Conservation (phyloP, 2,797 vertebrate species). For the Muraenolepis orangiensis region DNA sequence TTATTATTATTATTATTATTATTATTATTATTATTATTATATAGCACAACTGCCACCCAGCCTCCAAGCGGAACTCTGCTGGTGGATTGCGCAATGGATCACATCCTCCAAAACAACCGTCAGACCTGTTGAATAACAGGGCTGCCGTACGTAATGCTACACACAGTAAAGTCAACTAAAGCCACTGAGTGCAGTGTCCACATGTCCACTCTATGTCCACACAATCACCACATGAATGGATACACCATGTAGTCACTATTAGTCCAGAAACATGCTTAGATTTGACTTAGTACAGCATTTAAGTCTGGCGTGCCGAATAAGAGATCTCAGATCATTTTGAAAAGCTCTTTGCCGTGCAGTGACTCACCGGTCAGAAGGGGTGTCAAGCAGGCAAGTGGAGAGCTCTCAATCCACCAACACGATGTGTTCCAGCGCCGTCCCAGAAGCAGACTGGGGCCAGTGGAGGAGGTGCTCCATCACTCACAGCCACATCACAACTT, state of each 20-base stretch:
- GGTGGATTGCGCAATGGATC: slow-evolving; percentile 58
- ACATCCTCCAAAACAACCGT: slow-evolving; percentile 55
- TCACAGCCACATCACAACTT: slow-evolving; percentile 52
- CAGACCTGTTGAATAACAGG: slow-evolving; percentile 60
- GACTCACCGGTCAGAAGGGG: slow-evolving; percentile 55
- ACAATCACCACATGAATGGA: not conserved
- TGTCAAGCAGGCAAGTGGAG: slow-evolving; percentile 35
- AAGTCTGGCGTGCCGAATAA: too few relatives aligned
- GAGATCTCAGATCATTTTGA: too few relatives aligned
- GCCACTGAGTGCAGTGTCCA: too few relatives aligned
- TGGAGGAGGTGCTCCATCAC: slow-evolving; percentile 25
- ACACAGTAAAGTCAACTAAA: not conserved
- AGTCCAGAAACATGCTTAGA: too few relatives aligned
- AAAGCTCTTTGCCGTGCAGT: not conserved
- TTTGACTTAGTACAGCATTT: too few relatives aligned
- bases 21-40: too few relatives aligned
- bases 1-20: too few relatives aligned
- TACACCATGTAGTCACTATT: too few relatives aligned
- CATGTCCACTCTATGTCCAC: not conserved
- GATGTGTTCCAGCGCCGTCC: slow-evolving; percentile 25
- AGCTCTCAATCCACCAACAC: slow-evolving; percentile 30
- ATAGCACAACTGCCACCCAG: slow-evolving; percentile 34
- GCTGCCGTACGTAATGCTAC: not conserved
- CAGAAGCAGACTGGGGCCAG: slow-evolving; percentile 51
- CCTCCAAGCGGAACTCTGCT: slow-evolving; percentile 3